Evolutionary conservation across 1,140 invertebrate species (phyloP), one percentile per base, ranked within the genome.

Genomic region (Chrysomallon squamiferum): DNA sequence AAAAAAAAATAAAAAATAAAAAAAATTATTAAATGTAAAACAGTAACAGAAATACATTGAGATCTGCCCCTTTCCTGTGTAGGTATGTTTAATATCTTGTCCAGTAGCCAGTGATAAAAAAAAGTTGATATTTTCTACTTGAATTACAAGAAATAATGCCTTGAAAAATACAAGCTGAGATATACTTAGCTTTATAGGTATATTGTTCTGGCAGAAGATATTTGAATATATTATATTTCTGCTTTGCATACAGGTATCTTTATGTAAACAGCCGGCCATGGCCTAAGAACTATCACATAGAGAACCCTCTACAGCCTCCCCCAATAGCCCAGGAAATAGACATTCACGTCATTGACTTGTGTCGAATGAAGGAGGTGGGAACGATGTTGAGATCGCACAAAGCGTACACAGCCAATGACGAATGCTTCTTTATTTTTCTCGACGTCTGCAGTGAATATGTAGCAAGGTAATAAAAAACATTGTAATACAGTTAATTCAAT

Each of bases 251-350:
- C 89, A 87, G 93, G 74, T 95, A 92, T 82, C 83, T 95, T 11
- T 95, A 95, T 84, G 93, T 95, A 0, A 95, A 95, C 80, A 92
- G 91, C 73, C 88, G 93, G 64, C 91, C 93, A 1, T 95, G 94
- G 94, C 93, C 93, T 2, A 87, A 90, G 73, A 90, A 90, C 60
- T 94, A 92, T 78, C 85, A 87, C 18, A 94, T 95, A 67, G 89
- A 89, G 5, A 92, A 94, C 87, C 91, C 92, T 0, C 83, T 94
- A 15, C 89, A 91, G 76, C 93, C 93, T 33, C 93, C 93, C 2
- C 93, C 93, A 0, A 93, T 95, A 73, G 93, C 93, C n/a, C 92
- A 94, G 85, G 92, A 95, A 87, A 95, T 95, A 62, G 93, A 95
- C 79, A 93, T 95, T 72, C 93, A 94, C 76, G 93, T 95, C 1